phyloP scores from a whole-genome alignment of 2,888 invertebrate genomes.

The Tinea semifulvella region DNA sequence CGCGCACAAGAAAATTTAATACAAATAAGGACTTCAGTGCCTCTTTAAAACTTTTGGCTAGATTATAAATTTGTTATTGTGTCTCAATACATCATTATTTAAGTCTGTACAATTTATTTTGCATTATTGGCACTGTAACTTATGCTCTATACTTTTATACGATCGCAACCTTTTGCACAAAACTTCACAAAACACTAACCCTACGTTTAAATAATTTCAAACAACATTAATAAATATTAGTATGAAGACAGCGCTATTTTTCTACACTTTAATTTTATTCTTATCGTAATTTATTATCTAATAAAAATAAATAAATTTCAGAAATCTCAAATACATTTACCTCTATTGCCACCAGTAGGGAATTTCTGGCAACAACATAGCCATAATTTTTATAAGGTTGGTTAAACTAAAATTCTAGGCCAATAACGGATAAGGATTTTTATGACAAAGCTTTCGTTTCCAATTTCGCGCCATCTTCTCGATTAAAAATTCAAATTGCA shows the following conservation, averaged over 20 bases:
- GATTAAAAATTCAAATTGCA: too few species aligned
- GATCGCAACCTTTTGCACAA: slow-evolving; percentile 56
- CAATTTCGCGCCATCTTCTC: slow-evolving; percentile 1
- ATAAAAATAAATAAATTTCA: slow-evolving; percentile 7
- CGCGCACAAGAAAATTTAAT: neutral
- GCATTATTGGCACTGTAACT: slow-evolving; percentile 52
- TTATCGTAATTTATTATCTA: slow-evolving; percentile 6
- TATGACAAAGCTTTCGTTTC: slow-evolving; percentile 51
- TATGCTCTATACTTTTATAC: slow-evolving; percentile 61
- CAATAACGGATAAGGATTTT: slow-evolving; percentile 38
- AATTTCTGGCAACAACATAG: slow-evolving; percentile 44
- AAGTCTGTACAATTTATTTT: slow-evolving; percentile 32
- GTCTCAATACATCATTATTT: too few species aligned
- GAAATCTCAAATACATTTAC: slow-evolving; percentile 1
- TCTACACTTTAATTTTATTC: neutral
- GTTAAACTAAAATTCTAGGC: slow-evolving; percentile 34
- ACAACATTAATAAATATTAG: slow-evolving; percentile 19
- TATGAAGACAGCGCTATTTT: slow-evolving; percentile 8
- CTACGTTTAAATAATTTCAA: slow-evolving; percentile 24
- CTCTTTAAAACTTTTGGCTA: too few species aligned
- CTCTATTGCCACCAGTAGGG: slow-evolving; percentile 3
- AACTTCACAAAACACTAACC: slow-evolving; percentile 53
- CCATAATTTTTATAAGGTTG: slow-evolving; percentile 48
- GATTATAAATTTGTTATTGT: too few species aligned
- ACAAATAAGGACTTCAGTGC: neutral